These are phyloP conservation scores for Scaptomyza caliginosa DNA, from an alignment of 2,888 invertebrate genomes.

Conservation along the genomic window DNA sequence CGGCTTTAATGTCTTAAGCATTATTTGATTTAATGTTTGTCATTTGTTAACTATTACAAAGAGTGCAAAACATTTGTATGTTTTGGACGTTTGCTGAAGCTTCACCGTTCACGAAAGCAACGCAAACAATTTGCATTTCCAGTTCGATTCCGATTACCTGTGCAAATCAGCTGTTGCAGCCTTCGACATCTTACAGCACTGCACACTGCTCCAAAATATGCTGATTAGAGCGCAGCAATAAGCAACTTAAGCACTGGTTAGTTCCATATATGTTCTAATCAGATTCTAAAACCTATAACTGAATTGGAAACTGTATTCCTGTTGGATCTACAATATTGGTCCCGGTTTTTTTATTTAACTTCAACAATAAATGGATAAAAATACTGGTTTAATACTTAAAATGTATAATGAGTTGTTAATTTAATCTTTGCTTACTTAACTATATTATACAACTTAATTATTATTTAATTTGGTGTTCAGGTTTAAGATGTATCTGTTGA, in stretches of 20 bases:
- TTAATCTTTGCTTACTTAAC: too few relatives aligned
- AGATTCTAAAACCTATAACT: too few relatives aligned
- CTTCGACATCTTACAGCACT: constrained; percentile 38
- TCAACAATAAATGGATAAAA: too few relatives aligned
- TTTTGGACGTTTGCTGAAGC: constrained; percentile 1
- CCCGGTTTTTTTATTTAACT: too few relatives aligned
- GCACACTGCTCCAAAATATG: not conserved
- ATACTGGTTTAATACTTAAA: too few relatives aligned
- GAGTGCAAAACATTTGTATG: constrained; percentile 35
- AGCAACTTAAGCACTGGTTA: too few relatives aligned
- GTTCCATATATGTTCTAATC: too few relatives aligned
- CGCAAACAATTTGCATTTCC: constrained; percentile 46
- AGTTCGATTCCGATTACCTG: constrained; percentile 29
- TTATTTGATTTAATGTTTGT: constrained; percentile 20
- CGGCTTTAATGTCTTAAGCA: constrained; percentile 62
- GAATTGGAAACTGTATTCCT: too few relatives aligned
- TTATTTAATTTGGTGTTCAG: not conserved
- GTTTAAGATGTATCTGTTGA: constrained; percentile 50
- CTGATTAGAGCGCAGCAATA: not conserved
- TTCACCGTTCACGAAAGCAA: constrained; percentile 18
- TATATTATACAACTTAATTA: not conserved
- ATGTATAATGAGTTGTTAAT: too few relatives aligned
- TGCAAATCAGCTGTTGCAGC: constrained; percentile 47
- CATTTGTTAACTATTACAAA: constrained; percentile 23
- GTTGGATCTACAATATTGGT: too few relatives aligned